phyloP scores from a whole-genome alignment of 2,113 vertebrate species.

The Triplophysa rosa region DNA sequence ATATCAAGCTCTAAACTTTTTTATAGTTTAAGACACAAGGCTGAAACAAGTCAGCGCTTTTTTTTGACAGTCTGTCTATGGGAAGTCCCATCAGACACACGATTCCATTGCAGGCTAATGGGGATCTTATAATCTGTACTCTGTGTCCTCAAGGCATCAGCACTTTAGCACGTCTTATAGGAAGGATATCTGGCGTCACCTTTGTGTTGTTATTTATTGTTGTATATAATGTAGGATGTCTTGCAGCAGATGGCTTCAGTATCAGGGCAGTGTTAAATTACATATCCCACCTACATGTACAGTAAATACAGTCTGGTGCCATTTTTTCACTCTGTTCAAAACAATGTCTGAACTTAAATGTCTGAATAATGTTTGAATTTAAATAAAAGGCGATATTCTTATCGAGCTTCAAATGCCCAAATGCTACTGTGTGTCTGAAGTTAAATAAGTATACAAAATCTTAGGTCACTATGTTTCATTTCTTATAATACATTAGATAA shows the following conservation, averaged over 20 bases:
- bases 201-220: slow-evolving; percentile 19
- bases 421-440: not conserved
- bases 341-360: not conserved
- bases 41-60: no score
- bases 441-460: no score
- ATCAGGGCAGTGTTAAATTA: slow-evolving; percentile 21
- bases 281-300: slow-evolving; percentile 11
- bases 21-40: no score
- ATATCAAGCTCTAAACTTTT: not conserved
- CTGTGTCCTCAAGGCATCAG: not conserved
- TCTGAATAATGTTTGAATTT: not conserved
- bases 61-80: not conserved
- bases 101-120: not conserved
- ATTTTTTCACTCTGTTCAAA: slow-evolving; percentile 6
- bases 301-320: not conserved
- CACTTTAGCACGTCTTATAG: not conserved
- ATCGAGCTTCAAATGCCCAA: not conserved
- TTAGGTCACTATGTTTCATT: no score
- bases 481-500: not conserved
- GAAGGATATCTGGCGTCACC: not conserved
- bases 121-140: slow-evolving; percentile 3
- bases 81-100: not conserved
- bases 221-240: slow-evolving; percentile 40
- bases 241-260: slow-evolving; percentile 9
- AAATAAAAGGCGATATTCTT: no score